Base-by-base conservation (phyloP, 2,797 vertebrate species). In the Tympanoctomys barrerae region DNA sequence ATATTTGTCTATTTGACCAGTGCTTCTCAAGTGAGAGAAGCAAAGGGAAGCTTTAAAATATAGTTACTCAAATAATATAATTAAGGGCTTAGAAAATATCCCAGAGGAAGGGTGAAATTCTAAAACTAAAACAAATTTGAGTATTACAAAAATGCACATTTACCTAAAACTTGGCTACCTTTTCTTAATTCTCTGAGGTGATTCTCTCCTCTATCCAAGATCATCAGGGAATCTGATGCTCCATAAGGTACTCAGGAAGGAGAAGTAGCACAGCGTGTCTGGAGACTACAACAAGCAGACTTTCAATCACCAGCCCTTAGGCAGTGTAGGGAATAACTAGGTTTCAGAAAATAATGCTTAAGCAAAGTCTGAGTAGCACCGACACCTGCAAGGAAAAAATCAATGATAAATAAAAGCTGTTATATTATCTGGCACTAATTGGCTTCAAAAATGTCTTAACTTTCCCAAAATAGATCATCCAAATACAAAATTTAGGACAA, bases 401-500 rank as follows among this genome's bases (percentile, higher is more conserved):
- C 59, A 70, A 52, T n/a, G 22, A 42, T 46, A 42, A 66, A 24
- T 66, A 54, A 1, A 57, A 77, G 61, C 82, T 33, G 64, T 39
- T 28, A 22, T 64, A 36, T 33, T 14, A 88, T 21, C 24, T 61
- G 71, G 28, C 6, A 71, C 33, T 46, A 77, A 66, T 3, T 6
- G n/a, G 31, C 59, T 80, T 87, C 46, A 75, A 86, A 96, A 73
- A 86, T 12, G 1, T 21, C 28, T 83, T 77, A 26, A 89, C 12
- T 19, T 81, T 94, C 73, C 81, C 84, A 71, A 89, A 83, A 91
- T 3, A 84, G 36, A 91, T 70, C 57, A 66, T 68, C 68, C 49
- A 87, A 89, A 31, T 46, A 19, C 36, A 95, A 92, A 90, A 39
- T 78, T 90, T 42, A 92, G 28, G 89, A 93, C 46, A 87, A 87